Percentiles rank a stretch among this genome's conserved stretches.
phyloP scores from a whole-genome alignment of 2,113 vertebrate species.

The Alectura lathami region DNA sequence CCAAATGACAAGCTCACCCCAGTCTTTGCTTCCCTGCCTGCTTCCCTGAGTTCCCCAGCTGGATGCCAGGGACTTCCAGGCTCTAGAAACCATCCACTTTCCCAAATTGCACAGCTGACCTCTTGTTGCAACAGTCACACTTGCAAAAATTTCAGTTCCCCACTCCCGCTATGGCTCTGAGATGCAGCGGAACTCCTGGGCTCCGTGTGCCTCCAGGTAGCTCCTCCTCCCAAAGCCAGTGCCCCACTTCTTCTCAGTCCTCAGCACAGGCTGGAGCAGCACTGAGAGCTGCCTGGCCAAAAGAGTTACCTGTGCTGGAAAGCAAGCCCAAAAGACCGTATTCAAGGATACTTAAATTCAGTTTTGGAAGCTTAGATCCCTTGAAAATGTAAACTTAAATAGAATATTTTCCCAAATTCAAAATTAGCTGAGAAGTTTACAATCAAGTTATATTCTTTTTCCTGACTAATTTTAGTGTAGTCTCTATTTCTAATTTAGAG shows the following conservation, averaged over 20 bases:
- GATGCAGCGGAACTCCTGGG: not conserved
- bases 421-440: not conserved
- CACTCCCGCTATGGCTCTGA: not conserved
- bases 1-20: too few relatives aligned
- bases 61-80: not conserved
- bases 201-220: not conserved
- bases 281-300: not conserved
- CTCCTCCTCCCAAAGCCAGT: not conserved
- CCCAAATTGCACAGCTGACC: not conserved
- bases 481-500: not conserved
- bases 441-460: not conserved
- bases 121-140: not conserved
- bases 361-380: not conserved
- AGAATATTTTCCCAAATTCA: not conserved
- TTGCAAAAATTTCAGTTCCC: not conserved
- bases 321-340: not conserved
- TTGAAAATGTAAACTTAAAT: not conserved
- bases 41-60: accelerated
- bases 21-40: not conserved
- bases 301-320: not conserved
- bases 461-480: not conserved
- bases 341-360: not conserved
- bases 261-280: not conserved
- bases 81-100: not conserved
- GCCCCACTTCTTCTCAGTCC: not conserved